Conservation (phyloP, 1,140 invertebrate genomes). For the Mya arenaria region DNA sequence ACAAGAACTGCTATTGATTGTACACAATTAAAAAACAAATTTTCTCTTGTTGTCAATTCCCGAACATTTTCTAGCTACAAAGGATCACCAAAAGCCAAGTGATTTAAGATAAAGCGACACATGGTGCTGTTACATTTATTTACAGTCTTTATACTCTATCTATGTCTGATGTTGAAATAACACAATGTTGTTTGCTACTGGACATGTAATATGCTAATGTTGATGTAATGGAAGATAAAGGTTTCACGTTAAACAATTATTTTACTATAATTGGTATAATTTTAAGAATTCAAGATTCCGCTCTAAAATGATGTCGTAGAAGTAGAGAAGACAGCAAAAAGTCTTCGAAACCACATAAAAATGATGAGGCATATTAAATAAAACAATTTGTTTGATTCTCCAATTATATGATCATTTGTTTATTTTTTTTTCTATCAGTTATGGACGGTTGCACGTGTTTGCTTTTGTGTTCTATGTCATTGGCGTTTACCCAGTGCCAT, state of each 20-base stretch:
- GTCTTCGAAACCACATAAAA: constrained; percentile 8
- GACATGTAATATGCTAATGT: constrained; percentile 1
- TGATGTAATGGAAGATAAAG: constrained; percentile 55
- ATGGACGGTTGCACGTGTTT: constrained; percentile 8
- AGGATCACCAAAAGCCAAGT: constrained; percentile 56
- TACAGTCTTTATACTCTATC: constrained; percentile 47
- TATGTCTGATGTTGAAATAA: constrained; percentile 54
- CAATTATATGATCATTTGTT: background rate
- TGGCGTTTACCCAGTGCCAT: no score
- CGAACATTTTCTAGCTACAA: constrained; percentile 56
- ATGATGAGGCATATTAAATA: constrained; percentile 9
- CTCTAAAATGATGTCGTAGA: background rate
- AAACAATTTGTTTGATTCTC: constrained; percentile 14
- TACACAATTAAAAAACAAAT: constrained; percentile 51
- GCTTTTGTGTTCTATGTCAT: no score
- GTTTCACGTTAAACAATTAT: constrained; percentile 25
- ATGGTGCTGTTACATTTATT: constrained; percentile 57
- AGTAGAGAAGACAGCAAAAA: constrained; percentile 2
- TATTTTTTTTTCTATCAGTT: constrained; percentile 13
- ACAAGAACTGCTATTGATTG: constrained; percentile 51
- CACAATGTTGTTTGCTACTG: background rate
- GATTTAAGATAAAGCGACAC: constrained; percentile 56
- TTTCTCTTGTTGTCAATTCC: constrained; percentile 48
- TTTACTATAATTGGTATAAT: background rate
- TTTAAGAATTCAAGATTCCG: constrained; percentile 5